phyloP scores from a whole-genome alignment of 2,888 invertebrate genomes.

The Boloria euphrosyne region DNA sequence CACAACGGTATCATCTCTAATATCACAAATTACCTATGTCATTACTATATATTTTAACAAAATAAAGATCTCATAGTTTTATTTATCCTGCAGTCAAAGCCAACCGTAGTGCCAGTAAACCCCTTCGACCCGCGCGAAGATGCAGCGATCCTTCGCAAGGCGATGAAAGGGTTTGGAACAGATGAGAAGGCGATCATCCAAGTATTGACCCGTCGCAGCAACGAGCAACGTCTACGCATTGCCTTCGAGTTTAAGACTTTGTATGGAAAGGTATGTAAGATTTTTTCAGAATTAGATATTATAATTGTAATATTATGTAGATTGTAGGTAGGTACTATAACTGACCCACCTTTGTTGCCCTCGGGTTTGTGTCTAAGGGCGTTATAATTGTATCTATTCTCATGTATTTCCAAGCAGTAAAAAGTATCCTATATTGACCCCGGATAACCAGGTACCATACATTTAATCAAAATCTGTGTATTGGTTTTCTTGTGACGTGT shows the following conservation, averaged over 20 bases:
- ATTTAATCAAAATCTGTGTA: too few species aligned
- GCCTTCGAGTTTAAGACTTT: conserved; percentile 91
- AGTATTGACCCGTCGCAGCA: conserved; percentile 90
- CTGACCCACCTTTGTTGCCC: too few species aligned
- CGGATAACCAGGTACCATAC: too few species aligned
- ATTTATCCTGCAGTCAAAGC: conserved; percentile 81
- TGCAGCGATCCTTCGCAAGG: conserved; percentile 91
- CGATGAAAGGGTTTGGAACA: conserved; percentile 96
- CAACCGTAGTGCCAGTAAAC: conserved; percentile 89
- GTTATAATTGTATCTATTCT: too few species aligned
- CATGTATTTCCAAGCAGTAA: too few species aligned
- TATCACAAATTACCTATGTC: not conserved
- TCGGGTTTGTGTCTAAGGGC: too few species aligned
- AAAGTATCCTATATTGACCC: too few species aligned
- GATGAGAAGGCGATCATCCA: conserved; percentile 95
- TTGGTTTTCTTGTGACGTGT: too few species aligned
- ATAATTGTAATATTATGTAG: too few species aligned
- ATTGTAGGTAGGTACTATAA: too few species aligned
- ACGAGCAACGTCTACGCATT: conserved; percentile 93
- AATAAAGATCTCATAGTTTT: not conserved
- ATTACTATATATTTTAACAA: not conserved
- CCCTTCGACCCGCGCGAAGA: conserved; percentile 90
- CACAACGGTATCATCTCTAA: not conserved
- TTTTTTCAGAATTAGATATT: not conserved
- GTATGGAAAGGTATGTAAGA: conserved; percentile 88